Evolutionary conservation across 2,888 invertebrate species (phyloP).

Genomic region (Anoncus sp.): DNA sequence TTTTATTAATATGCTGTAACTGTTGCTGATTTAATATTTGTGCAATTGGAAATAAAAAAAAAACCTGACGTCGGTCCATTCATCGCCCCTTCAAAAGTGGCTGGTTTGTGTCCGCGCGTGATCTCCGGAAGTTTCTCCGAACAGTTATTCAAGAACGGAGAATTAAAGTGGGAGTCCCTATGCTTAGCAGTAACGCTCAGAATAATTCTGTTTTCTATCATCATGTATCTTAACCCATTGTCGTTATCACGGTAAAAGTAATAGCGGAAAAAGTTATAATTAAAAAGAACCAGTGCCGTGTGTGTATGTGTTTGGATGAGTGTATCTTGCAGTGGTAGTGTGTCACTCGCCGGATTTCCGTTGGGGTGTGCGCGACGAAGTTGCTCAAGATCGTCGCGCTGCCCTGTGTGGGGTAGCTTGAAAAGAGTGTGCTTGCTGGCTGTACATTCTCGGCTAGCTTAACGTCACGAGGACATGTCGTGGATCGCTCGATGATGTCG

Average conservation of each 20-base stretch:
- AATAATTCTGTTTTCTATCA: not conserved
- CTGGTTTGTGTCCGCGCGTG: too few species aligned
- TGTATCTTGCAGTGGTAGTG: conserved; percentile 20
- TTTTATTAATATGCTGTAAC: not conserved
- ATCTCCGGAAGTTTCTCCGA: not conserved
- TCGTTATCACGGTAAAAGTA: not conserved
- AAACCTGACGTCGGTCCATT: too few species aligned
- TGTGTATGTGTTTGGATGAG: conserved; percentile 5
- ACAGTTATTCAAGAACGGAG: not conserved
- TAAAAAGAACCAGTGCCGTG: not conserved
- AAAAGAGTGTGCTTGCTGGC: conserved; percentile 32
- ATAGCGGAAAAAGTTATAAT: not conserved
- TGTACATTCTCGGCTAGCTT: conserved; percentile 50
- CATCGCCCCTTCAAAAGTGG: not conserved
- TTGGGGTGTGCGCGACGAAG: conserved; percentile 42
- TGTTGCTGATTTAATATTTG: not conserved
- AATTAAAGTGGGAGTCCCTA: not conserved
- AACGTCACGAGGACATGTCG: conserved; percentile 70
- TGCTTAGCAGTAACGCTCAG: not conserved
- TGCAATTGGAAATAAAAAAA: not conserved
- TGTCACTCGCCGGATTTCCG: conserved; percentile 13
- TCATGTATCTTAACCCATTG: conserved; percentile 1
- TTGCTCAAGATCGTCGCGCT: conserved; percentile 31
- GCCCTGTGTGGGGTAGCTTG: conserved; percentile 52
- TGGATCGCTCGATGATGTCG: conserved; percentile 73